Conservation (phyloP, 2,113 vertebrate species). For the Nycticryphes semicollaris region DNA sequence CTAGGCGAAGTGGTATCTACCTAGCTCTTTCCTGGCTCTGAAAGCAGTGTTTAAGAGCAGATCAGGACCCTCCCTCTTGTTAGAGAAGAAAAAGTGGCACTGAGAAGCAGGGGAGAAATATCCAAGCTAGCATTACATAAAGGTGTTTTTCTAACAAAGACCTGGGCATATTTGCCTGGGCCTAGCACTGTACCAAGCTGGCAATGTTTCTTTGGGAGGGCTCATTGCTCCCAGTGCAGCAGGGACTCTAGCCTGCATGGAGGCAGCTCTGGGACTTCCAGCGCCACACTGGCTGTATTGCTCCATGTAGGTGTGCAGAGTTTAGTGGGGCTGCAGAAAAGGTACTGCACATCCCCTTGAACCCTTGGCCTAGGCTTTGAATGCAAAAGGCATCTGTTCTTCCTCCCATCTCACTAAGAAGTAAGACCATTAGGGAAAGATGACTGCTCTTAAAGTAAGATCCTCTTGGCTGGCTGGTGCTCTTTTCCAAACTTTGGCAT, state of each 20-base stretch:
- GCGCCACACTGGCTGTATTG: rapidly evolving
- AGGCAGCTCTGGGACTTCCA: not conserved
- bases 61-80: not conserved
- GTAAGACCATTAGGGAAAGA: not conserved
- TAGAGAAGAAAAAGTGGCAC: not conserved
- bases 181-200: not conserved
- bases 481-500: constrained; percentile 30
- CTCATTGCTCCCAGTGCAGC: not conserved
- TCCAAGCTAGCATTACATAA: not conserved
- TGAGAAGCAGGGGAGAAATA: not conserved
- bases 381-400: not conserved
- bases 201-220: not conserved
- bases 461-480: not conserved
- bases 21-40: not conserved
- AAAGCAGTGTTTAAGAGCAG: not conserved
- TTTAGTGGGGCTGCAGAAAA: not conserved
- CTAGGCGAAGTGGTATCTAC: not conserved
- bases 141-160: not conserved
- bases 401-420: not conserved
- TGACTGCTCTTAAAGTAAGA: not conserved
- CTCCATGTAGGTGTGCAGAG: not conserved
- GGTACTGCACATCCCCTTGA: not conserved
- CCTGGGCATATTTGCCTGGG: not conserved
- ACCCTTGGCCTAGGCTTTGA: not conserved
- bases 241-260: not conserved